Evolutionary conservation across 2,888 invertebrate species (phyloP).

Genomic region (Ectemnius lituratus): DNA sequence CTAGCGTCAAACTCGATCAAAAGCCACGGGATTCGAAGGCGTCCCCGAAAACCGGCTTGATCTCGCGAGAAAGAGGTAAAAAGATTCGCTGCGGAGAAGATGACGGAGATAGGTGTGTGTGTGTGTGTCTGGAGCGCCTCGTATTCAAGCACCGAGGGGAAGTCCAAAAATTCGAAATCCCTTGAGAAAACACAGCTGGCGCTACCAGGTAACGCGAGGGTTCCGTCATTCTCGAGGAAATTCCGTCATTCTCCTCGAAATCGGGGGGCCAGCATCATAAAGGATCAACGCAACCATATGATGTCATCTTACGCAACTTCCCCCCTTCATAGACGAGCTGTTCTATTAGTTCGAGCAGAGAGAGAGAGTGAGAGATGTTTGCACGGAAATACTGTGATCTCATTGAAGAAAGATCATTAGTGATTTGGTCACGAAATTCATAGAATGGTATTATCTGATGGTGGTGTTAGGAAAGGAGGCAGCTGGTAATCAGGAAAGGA

Average conservation of each 20-base stretch:
- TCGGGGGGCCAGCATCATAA: neutral
- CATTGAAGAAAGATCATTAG: too few relatives aligned
- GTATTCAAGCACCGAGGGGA: conserved; percentile 12
- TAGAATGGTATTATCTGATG: neutral
- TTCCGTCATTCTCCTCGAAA: conserved; percentile 53
- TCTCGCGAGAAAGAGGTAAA: conserved; percentile 37
- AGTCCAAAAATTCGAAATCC: conserved; percentile 69
- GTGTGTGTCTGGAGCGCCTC: neutral
- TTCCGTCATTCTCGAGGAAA: conserved; percentile 53
- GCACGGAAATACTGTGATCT: too few relatives aligned
- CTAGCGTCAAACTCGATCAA: conserved; percentile 75
- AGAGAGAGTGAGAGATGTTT: too few relatives aligned
- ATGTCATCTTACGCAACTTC: conserved; percentile 41
- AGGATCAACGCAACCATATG: neutral
- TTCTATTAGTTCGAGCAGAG: too few relatives aligned
- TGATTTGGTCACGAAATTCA: neutral
- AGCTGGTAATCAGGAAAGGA: conserved; percentile 11
- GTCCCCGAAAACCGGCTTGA: conserved; percentile 43
- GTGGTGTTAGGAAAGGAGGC: conserved; percentile 24
- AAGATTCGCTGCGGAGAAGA: conserved; percentile 12
- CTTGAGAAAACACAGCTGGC: conserved; percentile 75
- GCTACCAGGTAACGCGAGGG: conserved; percentile 52
- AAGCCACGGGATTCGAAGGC: conserved; percentile 54
- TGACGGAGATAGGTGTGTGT: conserved; percentile 3
- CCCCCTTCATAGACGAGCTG: neutral